Evolutionary conservation across 2,888 invertebrate genomes (phyloP), one percentile per base, ranked within the genome.

Genomic region (Carpatolechia fugitivella): DNA sequence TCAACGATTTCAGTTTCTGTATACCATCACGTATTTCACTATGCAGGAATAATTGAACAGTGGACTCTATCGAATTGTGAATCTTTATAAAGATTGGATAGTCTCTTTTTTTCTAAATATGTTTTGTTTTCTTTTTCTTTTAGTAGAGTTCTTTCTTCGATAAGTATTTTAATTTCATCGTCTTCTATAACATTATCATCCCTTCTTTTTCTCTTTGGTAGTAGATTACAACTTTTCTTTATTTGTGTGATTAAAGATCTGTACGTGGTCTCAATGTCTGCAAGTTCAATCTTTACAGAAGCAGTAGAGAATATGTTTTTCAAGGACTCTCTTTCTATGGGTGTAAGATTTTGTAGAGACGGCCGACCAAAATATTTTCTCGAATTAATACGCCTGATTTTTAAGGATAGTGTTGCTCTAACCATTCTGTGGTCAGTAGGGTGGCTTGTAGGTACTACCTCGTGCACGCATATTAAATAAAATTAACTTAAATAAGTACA

Each of bases 351-450:
- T 10, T 1, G 1, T 7, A 18, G 1, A 6, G 18, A 3, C 24
- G 44, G 3, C 20, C n/a, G 10, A n/a, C 29, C 14, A n/a, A 44
- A 44, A 1, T 24, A 8, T 11, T 18, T 20, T 20, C 44, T 44
- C n/a, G 44, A 29, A 13, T 8, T 24, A n/a, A 29, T 29, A 11
- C 1, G 44, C 13, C 24, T 44, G n/a, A 7, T 10, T 20, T 29
- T n/a, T 11, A 20, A 4, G 11, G 10, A 13, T 29, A 44, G 20
- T 35, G 49, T 53, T 10, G 33, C 46, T 13, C 46, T 11, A 1
- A 53, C 20, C 24, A 53, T 1, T 53, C 53, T 18, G 29, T 46
- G 46, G 24, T 46, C 53, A 18, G 53, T 35, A 14, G 53, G 36
- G 6, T 35, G 13, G 2, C 16, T 36, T n/a, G 53, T 53, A 30